Percentiles rank a stretch among this genome's conserved stretches.
phyloP scores from a whole-genome alignment of 2,888 invertebrate species.

The Leuctra nigra region DNA sequence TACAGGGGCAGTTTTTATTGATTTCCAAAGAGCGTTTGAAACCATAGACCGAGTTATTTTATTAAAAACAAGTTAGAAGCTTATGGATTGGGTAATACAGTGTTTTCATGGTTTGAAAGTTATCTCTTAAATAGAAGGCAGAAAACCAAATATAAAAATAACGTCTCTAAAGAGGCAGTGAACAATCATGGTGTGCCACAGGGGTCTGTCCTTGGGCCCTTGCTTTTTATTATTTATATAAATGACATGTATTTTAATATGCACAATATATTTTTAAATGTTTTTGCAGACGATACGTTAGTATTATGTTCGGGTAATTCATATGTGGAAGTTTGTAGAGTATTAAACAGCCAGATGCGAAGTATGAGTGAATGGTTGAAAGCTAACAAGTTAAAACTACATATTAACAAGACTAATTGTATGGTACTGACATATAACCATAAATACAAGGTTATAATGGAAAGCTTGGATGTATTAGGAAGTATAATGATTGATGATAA shows the following conservation, averaged over 20 bases:
- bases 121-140: background rate
- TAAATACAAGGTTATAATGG: too few relatives aligned
- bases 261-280: background rate
- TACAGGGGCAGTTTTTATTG: slow-evolving; percentile 9
- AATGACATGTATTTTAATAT: background rate
- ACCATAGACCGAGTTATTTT: slow-evolving; percentile 13
- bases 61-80: slow-evolving; percentile 4
- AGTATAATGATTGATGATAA: slow-evolving; percentile 4
- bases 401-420: slow-evolving; percentile 5
- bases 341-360: background rate
- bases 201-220: background rate
- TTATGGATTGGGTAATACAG: background rate
- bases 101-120: background rate
- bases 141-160: background rate
- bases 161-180: background rate
- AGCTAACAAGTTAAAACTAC: slow-evolving; percentile 1
- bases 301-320: background rate
- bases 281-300: slow-evolving; percentile 11
- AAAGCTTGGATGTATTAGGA: too few relatives aligned
- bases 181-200: background rate
- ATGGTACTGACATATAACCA: background rate
- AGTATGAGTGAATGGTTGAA: background rate
- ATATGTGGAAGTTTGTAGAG: background rate
- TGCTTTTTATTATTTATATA: background rate
- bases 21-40: slow-evolving; percentile 16